Base-by-base conservation (phyloP, 2,113 vertebrate species). In the Chitala chitala region DNA sequence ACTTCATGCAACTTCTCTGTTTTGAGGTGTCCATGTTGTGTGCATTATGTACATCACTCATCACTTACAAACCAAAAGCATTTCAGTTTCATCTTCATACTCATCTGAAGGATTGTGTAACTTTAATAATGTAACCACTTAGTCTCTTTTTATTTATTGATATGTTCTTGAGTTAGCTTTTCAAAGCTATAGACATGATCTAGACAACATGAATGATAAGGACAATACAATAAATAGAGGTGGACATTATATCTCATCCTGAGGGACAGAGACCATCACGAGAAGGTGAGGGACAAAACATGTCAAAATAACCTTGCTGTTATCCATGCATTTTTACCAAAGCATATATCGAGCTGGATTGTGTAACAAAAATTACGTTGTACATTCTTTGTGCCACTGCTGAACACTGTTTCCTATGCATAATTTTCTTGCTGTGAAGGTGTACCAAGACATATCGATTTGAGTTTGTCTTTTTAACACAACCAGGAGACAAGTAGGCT, bases 1-100 rank as follows among this genome's bases (percentile, higher is more conserved):
- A 75, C 80, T 83, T 80, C 31, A 31, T 73, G 48, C 17, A 8
- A 64, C 51, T 59, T 64, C 79, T 33, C 36, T 6, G 53, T 59
- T 51, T 63, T 53, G 20, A 8, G 8, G 26, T 44, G 12, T 72
- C 54, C 54, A n/a, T 59, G 5, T 15, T 54, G 10, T 73, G 38
- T 69, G 8, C 38, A 8, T 56, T n/a, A n/a, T n/a, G n/a, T n/a
- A n/a, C n/a, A n/a, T 46, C 51, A 22, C 22, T 12, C n/a, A 13
- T 13, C 31, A 15, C 15, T 73, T 50, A 31, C 20, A 38, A 69
- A 7, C 8, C 33, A 24, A 40, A 68, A 65, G 33, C 38, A n/a
- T 44, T 54, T 69, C 51, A 48, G 38, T 55, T n/a, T 46, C 42
- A 38, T 42, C 24, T 44, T 10, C 38, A 13, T 53, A 24, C 17